Conservation (phyloP, 2,888 invertebrate genomes). For the Rhagonycha lutea region DNA sequence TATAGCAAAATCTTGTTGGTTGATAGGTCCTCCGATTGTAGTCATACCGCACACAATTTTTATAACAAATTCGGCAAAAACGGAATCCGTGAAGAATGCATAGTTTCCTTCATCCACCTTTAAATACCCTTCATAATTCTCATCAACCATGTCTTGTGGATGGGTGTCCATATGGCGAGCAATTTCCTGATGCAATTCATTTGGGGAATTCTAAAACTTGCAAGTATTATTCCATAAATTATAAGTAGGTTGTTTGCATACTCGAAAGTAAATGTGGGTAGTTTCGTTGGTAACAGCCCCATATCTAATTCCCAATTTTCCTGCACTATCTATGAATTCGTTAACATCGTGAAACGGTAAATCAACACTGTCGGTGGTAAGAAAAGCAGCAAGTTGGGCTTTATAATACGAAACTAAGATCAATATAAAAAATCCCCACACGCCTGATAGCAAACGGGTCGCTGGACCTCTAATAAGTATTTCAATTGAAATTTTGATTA, state of each 20-base stretch:
- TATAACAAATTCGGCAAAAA: constrained; percentile 81
- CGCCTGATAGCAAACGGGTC: constrained; percentile 84
- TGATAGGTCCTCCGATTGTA: constrained; percentile 71
- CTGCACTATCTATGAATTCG: constrained; percentile 77
- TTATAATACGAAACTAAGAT: constrained; percentile 89
- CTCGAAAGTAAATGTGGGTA: constrained; percentile 87
- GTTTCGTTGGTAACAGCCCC: constrained; percentile 85
- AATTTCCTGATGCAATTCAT: constrained; percentile 39
- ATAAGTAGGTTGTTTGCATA: constrained; percentile 49
- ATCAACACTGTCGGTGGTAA: constrained; percentile 78
- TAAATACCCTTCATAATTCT: constrained; percentile 45
- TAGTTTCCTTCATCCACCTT: constrained; percentile 40
- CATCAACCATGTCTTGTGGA: constrained; percentile 45
- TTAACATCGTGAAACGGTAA: constrained; percentile 77
- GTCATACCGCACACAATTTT: constrained; percentile 76
- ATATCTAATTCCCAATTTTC: constrained; percentile 81
- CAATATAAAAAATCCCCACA: constrained; percentile 90
- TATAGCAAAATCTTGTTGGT: constrained; percentile 62
- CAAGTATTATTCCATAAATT: background rate
- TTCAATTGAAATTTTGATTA: background rate
- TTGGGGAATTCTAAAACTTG: constrained; percentile 26
- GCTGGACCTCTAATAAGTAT: constrained; percentile 77
- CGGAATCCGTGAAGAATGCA: constrained; percentile 54
- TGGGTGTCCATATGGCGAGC: constrained; percentile 43
- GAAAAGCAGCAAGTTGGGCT: constrained; percentile 87